phyloP scores from a whole-genome alignment of 2,113 vertebrate species.

The Microcebus griseorufus region DNA sequence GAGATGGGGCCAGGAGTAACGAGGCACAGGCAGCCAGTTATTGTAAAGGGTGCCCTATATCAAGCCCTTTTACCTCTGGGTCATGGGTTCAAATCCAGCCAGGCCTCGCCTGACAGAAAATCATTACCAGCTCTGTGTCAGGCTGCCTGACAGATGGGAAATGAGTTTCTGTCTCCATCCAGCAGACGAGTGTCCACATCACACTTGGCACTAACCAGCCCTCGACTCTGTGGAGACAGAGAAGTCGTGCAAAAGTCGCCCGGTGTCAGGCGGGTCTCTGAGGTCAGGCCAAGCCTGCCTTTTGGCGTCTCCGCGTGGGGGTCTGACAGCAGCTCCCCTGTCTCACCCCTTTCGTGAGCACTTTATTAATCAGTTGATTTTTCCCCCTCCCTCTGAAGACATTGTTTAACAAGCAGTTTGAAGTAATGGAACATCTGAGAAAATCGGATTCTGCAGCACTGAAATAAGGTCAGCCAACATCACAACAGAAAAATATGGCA shows the following conservation, averaged over 20 bases:
- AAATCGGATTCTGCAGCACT: not conserved
- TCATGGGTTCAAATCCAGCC: constrained; percentile 73
- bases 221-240: not conserved
- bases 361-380: constrained; percentile 9
- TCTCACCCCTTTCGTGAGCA: not conserved
- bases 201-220: constrained; percentile 45
- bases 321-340: not conserved
- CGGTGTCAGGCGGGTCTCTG: not conserved
- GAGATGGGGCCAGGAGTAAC: not conserved
- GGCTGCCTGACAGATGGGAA: constrained; percentile 59
- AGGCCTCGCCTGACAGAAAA: constrained; percentile 70
- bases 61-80: constrained; percentile 55
- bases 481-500: not conserved
- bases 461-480: not conserved
- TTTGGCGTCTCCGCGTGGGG: not conserved
- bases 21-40: not conserved
- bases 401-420: not conserved
- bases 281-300: not conserved
- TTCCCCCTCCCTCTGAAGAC: not conserved
- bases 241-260: not conserved
- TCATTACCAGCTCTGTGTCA: constrained; percentile 59
- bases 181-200: constrained; percentile 57
- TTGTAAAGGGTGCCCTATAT: not conserved
- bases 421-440: constrained; percentile 7
- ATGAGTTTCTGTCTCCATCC: constrained; percentile 37